phyloP scores from a whole-genome alignment of 2,888 invertebrate species.

The Platypus cylindrus region DNA sequence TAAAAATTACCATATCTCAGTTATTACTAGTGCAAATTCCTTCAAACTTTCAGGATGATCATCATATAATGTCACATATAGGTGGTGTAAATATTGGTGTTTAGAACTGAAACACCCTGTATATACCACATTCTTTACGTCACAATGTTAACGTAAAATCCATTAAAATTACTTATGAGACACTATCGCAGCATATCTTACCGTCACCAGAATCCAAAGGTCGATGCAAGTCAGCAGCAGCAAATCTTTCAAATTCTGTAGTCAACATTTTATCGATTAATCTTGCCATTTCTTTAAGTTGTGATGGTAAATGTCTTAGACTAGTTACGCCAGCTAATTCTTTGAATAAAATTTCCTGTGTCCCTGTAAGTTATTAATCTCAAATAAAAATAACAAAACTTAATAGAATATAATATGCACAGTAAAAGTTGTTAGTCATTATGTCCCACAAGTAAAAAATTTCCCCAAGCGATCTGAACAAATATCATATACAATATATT shows the following conservation, averaged over 20 bases:
- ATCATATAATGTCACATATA: too few relatives aligned
- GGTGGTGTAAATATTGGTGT: too few relatives aligned
- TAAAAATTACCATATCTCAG: too few relatives aligned
- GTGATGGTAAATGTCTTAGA: slow-evolving; percentile 90
- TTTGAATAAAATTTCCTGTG: slow-evolving; percentile 83
- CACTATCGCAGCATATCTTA: background rate
- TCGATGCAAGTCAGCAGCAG: slow-evolving; percentile 82
- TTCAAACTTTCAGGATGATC: too few relatives aligned
- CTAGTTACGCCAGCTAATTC: slow-evolving; percentile 88
- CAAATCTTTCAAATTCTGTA: slow-evolving; percentile 85
- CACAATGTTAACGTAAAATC: background rate
- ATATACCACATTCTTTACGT: background rate
- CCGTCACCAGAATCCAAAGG: slow-evolving; percentile 49
- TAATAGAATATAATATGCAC: background rate
- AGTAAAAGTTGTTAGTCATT: background rate
- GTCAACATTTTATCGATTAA: slow-evolving; percentile 94
- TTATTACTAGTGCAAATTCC: too few relatives aligned
- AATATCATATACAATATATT: too few relatives aligned
- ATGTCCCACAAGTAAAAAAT: too few relatives aligned
- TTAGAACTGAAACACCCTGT: too few relatives aligned
- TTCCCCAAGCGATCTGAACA: too few relatives aligned
- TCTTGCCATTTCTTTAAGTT: slow-evolving; percentile 88
- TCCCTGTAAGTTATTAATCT: slow-evolving; percentile 34
- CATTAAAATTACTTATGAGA: background rate
- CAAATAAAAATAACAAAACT: background rate